Evolutionary conservation across 2,113 vertebrate species (phyloP).

Genomic region (Nyctereutes procyonoides): DNA sequence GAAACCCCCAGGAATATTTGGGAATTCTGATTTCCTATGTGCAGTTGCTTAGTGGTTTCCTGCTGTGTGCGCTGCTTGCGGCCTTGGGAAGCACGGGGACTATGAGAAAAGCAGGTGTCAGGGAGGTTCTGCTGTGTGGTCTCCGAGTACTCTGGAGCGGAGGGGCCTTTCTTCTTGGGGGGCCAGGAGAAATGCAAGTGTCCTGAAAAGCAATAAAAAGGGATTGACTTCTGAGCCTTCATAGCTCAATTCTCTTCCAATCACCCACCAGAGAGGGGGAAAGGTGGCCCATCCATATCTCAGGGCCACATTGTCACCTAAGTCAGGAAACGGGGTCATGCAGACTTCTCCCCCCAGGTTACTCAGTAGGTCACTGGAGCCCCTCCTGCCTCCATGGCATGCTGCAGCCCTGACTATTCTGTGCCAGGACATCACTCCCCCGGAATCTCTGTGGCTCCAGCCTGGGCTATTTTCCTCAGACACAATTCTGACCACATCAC

Average conservation of each 20-base stretch:
- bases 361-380: neutral
- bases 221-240: neutral
- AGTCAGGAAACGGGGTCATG: neutral
- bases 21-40: constrained; percentile 62
- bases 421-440: neutral
- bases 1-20: constrained; percentile 34
- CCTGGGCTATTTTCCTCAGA: neutral
- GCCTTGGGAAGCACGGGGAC: neutral
- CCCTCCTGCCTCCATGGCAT: neutral
- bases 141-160: neutral
- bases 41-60: constrained; percentile 75
- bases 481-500: neutral
- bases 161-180: constrained; percentile 2
- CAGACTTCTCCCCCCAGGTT: neutral
- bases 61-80: neutral
- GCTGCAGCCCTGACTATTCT: neutral
- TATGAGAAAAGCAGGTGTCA: constrained; percentile 47
- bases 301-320: accelerated
- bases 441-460: neutral
- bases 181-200: neutral
- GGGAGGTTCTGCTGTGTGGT: constrained; percentile 44
- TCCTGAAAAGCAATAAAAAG: neutral
- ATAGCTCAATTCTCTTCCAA: neutral
- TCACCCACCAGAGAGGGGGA: neutral
- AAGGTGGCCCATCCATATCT: neutral